A percentile compares a stretch with the other conserved stretches of the same genome.
Evolutionary conservation across 2,113 vertebrate genomes (phyloP).

Genomic region (Seriola aureovittata): DNA sequence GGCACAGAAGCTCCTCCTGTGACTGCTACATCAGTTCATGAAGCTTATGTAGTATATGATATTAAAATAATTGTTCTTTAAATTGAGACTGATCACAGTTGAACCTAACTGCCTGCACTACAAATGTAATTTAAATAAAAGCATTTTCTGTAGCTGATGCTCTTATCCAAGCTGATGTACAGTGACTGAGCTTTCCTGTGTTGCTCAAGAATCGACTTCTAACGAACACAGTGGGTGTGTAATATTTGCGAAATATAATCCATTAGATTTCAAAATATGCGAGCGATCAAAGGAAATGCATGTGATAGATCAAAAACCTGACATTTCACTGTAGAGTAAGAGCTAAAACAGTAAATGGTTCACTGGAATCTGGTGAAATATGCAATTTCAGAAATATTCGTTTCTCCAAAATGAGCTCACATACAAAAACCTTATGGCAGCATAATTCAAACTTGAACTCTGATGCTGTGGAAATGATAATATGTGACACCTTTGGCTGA

Average conservation of each 20-base stretch:
- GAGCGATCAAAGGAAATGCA: slow-evolving; percentile 14
- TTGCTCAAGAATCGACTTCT: slow-evolving; percentile 13
- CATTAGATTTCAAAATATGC: not conserved
- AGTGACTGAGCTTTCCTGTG: slow-evolving; percentile 16
- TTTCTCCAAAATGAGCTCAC: not conserved
- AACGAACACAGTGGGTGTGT: not conserved
- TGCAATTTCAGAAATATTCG: not conserved
- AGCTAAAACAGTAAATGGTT: not conserved
- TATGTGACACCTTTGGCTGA: not conserved
- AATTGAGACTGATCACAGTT: not conserved
- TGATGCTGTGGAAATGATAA: not conserved
- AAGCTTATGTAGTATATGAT: not conserved
- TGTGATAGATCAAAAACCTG: not conserved
- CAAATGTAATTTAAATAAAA: too few species aligned
- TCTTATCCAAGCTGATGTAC: not conserved
- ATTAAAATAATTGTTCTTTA: not conserved
- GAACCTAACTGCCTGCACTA: not conserved
- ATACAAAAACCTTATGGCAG: not conserved
- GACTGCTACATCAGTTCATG: too few species aligned
- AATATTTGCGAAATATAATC: not conserved
- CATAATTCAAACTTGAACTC: not conserved
- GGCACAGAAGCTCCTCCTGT: too few species aligned
- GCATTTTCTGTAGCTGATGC: not conserved
- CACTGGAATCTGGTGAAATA: not conserved
- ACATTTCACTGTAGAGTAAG: not conserved